A percentile compares a stretch with the other conserved stretches of the same genome.
phyloP scores from a whole-genome alignment of 2,113 vertebrate species.

The Tretioscincus oriximinensis region DNA sequence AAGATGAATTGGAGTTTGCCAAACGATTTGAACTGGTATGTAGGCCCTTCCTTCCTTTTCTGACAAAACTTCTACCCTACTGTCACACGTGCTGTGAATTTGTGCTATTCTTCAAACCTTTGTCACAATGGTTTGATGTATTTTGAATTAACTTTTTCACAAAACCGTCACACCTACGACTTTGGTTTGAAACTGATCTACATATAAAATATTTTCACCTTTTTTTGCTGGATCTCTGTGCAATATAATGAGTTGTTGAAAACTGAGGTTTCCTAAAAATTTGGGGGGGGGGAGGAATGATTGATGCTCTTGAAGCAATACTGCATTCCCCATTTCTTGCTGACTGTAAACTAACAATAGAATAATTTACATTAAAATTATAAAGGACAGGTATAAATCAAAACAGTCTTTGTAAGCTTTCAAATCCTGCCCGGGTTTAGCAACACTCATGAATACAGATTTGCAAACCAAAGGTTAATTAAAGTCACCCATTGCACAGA shows the following conservation, averaged over 20 bases:
- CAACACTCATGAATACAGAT: background rate
- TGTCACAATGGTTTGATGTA: no score
- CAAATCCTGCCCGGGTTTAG: background rate
- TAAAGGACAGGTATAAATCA: background rate
- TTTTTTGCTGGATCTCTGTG: background rate
- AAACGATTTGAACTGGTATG: conserved; percentile 92
- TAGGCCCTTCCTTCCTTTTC: background rate
- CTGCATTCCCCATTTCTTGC: background rate
- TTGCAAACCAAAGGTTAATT: background rate
- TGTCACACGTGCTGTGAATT: background rate
- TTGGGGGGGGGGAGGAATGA: background rate
- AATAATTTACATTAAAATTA: background rate
- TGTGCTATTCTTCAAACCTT: background rate
- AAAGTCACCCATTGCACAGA: background rate
- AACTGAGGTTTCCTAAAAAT: background rate
- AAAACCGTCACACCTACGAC: background rate
- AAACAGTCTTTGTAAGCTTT: background rate
- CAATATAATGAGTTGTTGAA: background rate
- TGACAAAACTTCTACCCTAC: background rate
- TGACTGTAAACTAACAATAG: no score
- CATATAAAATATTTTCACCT: background rate
- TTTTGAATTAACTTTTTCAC: background rate
- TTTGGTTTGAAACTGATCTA: background rate
- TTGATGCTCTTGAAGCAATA: background rate
- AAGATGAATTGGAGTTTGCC: conserved; percentile 94